A percentile compares a stretch with the other conserved stretches of the same genome.
These are phyloP conservation scores for Bufo bufo DNA, from an alignment of 2,113 vertebrate species.

Conservation along the genomic window DNA sequence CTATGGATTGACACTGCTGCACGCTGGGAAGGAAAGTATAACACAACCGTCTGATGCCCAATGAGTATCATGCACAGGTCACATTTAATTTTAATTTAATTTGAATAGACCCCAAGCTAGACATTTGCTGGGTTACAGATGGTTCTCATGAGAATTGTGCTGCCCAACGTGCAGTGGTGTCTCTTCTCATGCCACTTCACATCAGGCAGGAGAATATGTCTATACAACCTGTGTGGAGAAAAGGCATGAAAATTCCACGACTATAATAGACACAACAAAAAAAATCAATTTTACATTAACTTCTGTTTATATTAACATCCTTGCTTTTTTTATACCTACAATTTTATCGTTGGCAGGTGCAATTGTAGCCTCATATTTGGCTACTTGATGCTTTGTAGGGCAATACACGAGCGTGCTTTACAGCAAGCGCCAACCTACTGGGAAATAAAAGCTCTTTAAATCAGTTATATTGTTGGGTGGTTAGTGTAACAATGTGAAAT, in stretches of 20 bases:
- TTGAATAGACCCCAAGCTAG: no score
- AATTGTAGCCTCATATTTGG: not conserved
- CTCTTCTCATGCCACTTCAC: no score
- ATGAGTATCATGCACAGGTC: no score
- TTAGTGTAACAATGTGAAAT: constrained; percentile 10
- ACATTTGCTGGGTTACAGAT: no score
- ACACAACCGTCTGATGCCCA: no score
- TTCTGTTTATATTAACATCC: not conserved
- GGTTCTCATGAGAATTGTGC: no score
- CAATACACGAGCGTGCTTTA: not conserved
- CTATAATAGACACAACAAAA: not conserved
- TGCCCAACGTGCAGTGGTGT: no score
- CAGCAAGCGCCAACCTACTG: not conserved
- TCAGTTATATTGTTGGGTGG: constrained; percentile 21
- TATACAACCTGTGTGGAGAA: not conserved
- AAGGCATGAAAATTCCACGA: not conserved
- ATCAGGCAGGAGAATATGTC: no score
- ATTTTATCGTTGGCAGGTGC: not conserved
- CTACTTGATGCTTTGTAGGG: not conserved
- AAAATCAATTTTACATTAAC: no score
- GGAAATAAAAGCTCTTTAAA: constrained; percentile 13
- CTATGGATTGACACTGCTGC: no score
- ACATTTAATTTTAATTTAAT: no score
- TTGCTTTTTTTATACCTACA: not conserved
- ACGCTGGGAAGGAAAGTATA: no score